A percentile compares a stretch with the other conserved stretches of the same genome.
Conservation (phyloP, 2,888 invertebrate genomes). For the Parnassius smintheus region DNA sequence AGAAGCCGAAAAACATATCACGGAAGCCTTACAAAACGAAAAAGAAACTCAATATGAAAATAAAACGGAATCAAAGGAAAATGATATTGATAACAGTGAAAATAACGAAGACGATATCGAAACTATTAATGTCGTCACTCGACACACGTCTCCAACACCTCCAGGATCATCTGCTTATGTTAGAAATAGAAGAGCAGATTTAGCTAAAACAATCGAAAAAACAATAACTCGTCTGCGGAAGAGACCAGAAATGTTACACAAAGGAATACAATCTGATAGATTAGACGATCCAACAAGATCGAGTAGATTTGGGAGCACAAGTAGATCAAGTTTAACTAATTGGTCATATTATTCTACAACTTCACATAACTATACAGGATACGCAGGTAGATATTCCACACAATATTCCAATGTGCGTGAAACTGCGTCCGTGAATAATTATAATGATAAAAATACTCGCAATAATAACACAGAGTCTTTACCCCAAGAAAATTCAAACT, state of each 20-base stretch:
- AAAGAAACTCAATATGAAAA: slow-evolving; percentile 34
- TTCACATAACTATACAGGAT: slow-evolving; percentile 64
- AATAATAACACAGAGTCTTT: slow-evolving; percentile 65
- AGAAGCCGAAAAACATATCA: slow-evolving; percentile 47
- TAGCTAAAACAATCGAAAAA: slow-evolving; percentile 87
- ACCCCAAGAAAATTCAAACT: slow-evolving; percentile 46
- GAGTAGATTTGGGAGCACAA: slow-evolving; percentile 81
- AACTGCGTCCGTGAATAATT: slow-evolving; percentile 42
- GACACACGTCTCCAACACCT: slow-evolving; percentile 90
- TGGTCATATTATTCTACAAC: slow-evolving; percentile 83
- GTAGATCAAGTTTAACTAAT: slow-evolving; percentile 81
- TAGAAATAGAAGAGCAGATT: slow-evolving; percentile 85
- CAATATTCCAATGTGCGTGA: slow-evolving; percentile 67
- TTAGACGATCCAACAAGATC: slow-evolving; percentile 85
- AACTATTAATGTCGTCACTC: slow-evolving; percentile 84
- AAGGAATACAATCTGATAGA: slow-evolving; percentile 87
- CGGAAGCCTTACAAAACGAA: slow-evolving; percentile 42
- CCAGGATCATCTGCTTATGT: slow-evolving; percentile 83
- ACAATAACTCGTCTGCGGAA: slow-evolving; percentile 82
- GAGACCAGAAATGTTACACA: slow-evolving; percentile 82
- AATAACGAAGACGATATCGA: slow-evolving; percentile 51
- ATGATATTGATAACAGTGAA: slow-evolving; percentile 35
- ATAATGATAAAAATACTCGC: slow-evolving; percentile 61
- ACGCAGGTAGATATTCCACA: slow-evolving; percentile 73
- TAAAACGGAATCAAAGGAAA: slow-evolving; percentile 37